Conservation (phyloP, 1,140 invertebrate genomes). For the Hetaerina americana region DNA sequence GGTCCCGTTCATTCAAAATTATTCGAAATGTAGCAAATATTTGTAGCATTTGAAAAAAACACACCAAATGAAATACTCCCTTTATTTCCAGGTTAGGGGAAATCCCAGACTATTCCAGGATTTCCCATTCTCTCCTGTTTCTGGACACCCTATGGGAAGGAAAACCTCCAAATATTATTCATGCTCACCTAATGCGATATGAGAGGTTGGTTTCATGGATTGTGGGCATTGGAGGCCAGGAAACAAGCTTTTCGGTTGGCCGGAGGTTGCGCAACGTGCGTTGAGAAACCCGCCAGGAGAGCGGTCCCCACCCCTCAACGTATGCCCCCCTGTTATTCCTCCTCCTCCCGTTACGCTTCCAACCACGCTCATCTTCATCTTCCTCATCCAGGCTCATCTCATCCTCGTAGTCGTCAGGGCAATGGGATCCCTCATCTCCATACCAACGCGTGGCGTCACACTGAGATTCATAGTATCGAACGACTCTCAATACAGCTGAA, state of each 20-base stretch:
- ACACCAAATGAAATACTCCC: no score
- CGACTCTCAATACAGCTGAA: not conserved
- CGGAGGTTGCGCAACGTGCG: slow-evolving; percentile 41
- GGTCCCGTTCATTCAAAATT: no score
- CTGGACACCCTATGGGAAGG: no score
- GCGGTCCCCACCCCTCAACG: slow-evolving; percentile 13
- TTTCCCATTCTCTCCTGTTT: no score
- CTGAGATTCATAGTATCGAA: not conserved
- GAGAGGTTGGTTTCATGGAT: not conserved
- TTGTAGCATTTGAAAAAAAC: no score
- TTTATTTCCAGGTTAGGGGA: no score
- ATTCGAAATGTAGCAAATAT: no score
- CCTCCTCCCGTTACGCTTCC: not conserved
- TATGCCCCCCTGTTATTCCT: not conserved
- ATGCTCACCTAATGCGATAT: not conserved
- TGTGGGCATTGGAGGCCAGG: not conserved
- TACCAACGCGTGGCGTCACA: not conserved
- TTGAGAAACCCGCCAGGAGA: slow-evolving; percentile 47
- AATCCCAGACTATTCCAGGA: no score
- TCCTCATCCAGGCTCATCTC: not conserved
- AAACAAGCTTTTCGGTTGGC: slow-evolving; percentile 34
- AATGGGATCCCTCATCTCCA: not conserved
- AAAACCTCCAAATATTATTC: no score
- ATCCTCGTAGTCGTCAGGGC: not conserved
- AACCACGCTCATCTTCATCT: not conserved